Base-by-base conservation (phyloP, 2,888 invertebrate species). In the Miltochrista miniata region DNA sequence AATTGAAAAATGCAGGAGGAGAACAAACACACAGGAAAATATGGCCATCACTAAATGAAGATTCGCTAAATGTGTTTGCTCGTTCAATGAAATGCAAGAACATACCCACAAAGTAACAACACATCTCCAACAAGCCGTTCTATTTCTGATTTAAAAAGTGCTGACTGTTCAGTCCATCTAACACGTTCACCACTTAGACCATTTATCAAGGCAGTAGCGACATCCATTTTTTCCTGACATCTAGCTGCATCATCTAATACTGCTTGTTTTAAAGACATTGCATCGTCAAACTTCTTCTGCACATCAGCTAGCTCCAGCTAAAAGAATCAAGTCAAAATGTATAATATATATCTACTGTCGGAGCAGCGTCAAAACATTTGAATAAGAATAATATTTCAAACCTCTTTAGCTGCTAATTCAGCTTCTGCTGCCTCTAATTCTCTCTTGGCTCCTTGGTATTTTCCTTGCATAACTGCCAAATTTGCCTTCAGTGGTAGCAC, bases 101-200 rank as follows among this genome's bases (percentile, higher is more conserved):
- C 59, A 13, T 39, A 91, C 93, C 94, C 96, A 4, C 95, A 95
- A n/a, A 97, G 90, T 44, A 97, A 83, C 12, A 98, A 79, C 0
- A 96, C 94, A 79, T 98, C 97, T 0, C 98, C 98, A 10, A 98
- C 94, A 1, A 98, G 93, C 41, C 96, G 92, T 62, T 96, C 95
- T 0, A 94, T 97, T 92, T 98, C 96, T 0, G 94, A 95, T 76
- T 95, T 96, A 79, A 97, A 98, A 10, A 93, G 93, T 5, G 95
- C 94, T 37, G 96, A 94, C 76, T 97, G 96, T 63, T 96, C 96
- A 0, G 97, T 98, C 98, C 98, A 98, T 41, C 98, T 93, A 5
- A 95, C 83, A 70, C 95, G 93, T 83, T 98, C 98, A 0, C 96
- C 98, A 3, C 96, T 95, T 33, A 98, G 90, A 8, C 98, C 98